Base-by-base conservation (phyloP, 1,140 invertebrate species). In the Leucophenga varia region DNA sequence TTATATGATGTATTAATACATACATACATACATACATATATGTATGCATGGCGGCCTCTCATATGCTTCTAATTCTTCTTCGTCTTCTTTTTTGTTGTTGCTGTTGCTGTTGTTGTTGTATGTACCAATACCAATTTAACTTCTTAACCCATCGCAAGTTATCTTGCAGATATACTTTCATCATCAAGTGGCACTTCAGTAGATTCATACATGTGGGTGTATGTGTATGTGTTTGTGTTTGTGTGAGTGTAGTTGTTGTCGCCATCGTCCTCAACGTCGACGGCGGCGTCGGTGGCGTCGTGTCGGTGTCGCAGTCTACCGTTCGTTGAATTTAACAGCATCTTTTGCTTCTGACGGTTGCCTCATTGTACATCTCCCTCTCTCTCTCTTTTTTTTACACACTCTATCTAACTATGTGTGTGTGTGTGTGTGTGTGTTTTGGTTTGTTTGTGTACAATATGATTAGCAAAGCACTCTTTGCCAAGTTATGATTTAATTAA, bases 371-470 rank as follows among this genome's bases (percentile, higher is more conserved):
- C 41, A 12, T 43, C 41, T 9, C 6, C 7, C 22, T 10, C 7
- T 19, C 9, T 39, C 21, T 37, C 12, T 47, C n/a, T n/a, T n/a
- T n/a, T n/a, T n/a, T n/a, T n/a, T n/a, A n/a, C n/a, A n/a, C n/a
- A 32, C 43, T 19, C 42, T 19, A 25, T 31, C 30, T 32, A 19
- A 44, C 43, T 44, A 32, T 44, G 8, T 37, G 8, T 37, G 35
- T 47, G 36, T 47, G 13, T 47, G 25, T 39, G 34, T 28, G 36
- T 36, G 43, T 39, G 34, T 28, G 36, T 36, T 32, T 45, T 28
- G 43, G 37, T 45, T 45, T 45, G 44, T 47, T 47, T 39, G 36
- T 47, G 44, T 39, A 47, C 35, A 47, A 47, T 36, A 47, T 47
- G 44, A 47, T 47, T 47, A 47, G 44, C 44, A 47, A 47, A 47